A percentile compares a stretch with the other conserved stretches of the same genome.
These are phyloP conservation scores for Vulpes vulpes DNA, from an alignment of 2,113 vertebrate genomes.

Conservation along the genomic window DNA sequence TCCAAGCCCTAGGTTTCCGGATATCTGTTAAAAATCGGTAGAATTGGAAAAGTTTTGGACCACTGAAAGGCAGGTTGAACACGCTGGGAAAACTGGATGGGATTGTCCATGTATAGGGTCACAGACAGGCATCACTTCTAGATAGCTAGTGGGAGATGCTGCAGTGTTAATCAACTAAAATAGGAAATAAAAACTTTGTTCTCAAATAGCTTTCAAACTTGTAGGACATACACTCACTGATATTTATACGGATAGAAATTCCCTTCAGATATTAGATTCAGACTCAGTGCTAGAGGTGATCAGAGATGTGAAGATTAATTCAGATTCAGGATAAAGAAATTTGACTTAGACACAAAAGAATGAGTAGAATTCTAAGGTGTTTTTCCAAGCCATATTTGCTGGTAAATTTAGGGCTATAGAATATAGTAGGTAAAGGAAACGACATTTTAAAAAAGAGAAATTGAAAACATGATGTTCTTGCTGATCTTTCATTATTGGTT, in stretches of 20 bases:
- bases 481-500: background rate
- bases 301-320: slow-evolving; percentile 17
- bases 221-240: background rate
- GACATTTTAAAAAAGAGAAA: background rate
- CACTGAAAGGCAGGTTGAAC: background rate
- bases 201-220: background rate
- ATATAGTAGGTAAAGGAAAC: background rate
- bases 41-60: background rate
- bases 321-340: background rate
- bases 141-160: background rate
- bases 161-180: background rate
- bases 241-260: background rate
- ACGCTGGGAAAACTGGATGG: background rate
- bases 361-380: background rate
- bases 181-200: background rate
- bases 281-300: background rate
- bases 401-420: background rate
- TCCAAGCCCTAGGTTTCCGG: background rate
- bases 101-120: background rate
- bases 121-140: background rate
- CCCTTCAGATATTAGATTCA: background rate
- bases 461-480: background rate
- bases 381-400: background rate
- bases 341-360: background rate
- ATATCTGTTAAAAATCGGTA: background rate